Percentiles rank a stretch among this genome's conserved stretches.
Conservation (phyloP, 2,888 invertebrate genomes). For the Drosophila helvetica region DNA sequence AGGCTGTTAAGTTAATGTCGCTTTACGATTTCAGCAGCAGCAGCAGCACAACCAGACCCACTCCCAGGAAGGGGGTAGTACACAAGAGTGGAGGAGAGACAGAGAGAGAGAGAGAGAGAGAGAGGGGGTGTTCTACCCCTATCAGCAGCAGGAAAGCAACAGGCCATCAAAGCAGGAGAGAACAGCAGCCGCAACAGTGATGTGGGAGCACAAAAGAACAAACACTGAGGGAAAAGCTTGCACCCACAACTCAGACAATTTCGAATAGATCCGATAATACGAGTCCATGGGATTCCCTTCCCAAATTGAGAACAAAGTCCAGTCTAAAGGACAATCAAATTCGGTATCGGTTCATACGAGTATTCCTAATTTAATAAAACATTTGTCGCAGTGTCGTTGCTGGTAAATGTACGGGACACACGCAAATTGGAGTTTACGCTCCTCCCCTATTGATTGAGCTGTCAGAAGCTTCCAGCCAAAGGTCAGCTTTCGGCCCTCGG, state of each 20-base stretch:
- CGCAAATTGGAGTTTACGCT: neutral
- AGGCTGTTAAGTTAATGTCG: slow-evolving; percentile 62
- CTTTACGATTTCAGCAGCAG: slow-evolving; percentile 38
- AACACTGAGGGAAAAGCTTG: neutral
- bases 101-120: neutral
- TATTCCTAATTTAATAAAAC: too few species aligned
- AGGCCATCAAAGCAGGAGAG: neutral
- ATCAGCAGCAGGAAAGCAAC: neutral
- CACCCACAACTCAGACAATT: neutral
- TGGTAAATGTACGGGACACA: neutral
- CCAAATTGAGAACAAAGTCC: neutral
- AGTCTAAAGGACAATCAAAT: too few species aligned
- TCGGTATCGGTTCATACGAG: too few species aligned
- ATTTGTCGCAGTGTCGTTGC: neutral
- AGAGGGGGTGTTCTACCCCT: neutral
- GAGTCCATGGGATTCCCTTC: too few species aligned
- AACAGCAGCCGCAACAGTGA: neutral
- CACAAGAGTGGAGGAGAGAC: neutral
- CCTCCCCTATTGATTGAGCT: neutral
- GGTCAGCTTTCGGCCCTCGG: neutral
- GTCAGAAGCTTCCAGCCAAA: neutral
- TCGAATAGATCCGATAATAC: too few species aligned
- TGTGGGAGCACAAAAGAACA: neutral
- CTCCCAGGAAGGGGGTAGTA: neutral
- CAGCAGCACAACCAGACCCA: slow-evolving; percentile 4